Base-by-base conservation (phyloP, 1,140 invertebrate species). In the Artemia franciscana region DNA sequence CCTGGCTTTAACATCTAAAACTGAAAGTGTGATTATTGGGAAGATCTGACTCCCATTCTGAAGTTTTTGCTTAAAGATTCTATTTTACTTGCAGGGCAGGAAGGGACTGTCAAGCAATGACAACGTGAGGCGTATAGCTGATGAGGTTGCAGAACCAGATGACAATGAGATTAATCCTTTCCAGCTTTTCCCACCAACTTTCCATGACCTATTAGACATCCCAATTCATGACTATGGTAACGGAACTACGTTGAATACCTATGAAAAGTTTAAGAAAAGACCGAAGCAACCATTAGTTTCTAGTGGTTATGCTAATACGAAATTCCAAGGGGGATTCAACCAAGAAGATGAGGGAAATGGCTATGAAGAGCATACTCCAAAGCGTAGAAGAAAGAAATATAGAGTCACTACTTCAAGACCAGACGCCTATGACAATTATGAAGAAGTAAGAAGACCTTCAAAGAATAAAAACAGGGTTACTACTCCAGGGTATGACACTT, bases 141-240 rank as follows among this genome's bases (percentile, higher is more conserved):
- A 64, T 58, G 63, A 64, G 24, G 58, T 26, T 24, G 28, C 59
- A 18, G 60, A 61, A 18, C 63, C 60, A 58, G 63, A 64, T 30
- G 61, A 57, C 23, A 64, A 64, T 21, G 63, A 64, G 58, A 61
- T 64, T 5, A 64, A 64, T 25, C 63, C 63, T 5, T 64, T 58
- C 63, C 39, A 62, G 39, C 30, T 64, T 18, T 58, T 64, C 27
- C 63, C 63, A 15, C 63, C 63, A 2, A 28, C 51, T 28, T 64
- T 64, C 28, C 63, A 62, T 58, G 63, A 61, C 21, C 51, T 64
- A 5, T 26, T 64, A 7, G 57, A 62, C 25, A 64, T 64, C 3
- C 63, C 63, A 2, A 27, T 64, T 24, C 63, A 64, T 23, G 60
- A 64, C 21, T 64, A 62, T 30, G 60, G 63, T n/a, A 64, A 64